Conservation (phyloP, 2,888 invertebrate genomes). For the Sphaerophoria taeniata region DNA sequence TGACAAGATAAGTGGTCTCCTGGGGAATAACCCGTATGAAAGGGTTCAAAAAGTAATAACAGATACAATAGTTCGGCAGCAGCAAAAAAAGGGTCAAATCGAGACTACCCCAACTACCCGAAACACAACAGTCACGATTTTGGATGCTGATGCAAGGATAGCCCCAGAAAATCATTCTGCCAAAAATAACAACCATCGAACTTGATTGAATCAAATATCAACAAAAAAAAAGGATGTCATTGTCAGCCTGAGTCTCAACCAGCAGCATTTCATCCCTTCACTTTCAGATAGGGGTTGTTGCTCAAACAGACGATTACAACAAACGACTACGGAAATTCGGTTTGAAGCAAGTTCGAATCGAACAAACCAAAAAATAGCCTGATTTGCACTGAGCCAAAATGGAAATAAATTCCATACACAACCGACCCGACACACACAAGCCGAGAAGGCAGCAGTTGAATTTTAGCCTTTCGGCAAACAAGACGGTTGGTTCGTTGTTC, state of each 20-base stretch:
- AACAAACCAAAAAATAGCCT: constrained; percentile 38
- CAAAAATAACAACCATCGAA: constrained; percentile 27
- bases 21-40: constrained; percentile 30
- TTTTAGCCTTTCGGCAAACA: constrained; percentile 67
- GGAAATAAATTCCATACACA: constrained; percentile 56
- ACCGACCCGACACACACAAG: constrained; percentile 1
- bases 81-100: constrained; percentile 9
- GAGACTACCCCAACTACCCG: constrained; percentile 2
- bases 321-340: constrained; percentile 1
- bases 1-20: constrained; percentile 27
- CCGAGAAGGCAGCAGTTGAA: constrained; percentile 64
- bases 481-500: constrained; percentile 55
- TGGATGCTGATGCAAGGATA: constrained; percentile 10
- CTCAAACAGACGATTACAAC: background rate
- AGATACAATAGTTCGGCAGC: constrained; percentile 1
- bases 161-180: constrained; percentile 15
- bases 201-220: constrained; percentile 18
- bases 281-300: background rate
- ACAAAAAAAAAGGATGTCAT: constrained; percentile 17
- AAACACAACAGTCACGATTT: background rate
- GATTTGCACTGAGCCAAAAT: constrained; percentile 29
- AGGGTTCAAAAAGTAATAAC: background rate
- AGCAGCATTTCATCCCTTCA: constrained; percentile 1
- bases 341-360: constrained; percentile 61
- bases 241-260: background rate